Conservation (phyloP, 64 coral and sea anemone species). For the Exaiptasia diaphana region DNA sequence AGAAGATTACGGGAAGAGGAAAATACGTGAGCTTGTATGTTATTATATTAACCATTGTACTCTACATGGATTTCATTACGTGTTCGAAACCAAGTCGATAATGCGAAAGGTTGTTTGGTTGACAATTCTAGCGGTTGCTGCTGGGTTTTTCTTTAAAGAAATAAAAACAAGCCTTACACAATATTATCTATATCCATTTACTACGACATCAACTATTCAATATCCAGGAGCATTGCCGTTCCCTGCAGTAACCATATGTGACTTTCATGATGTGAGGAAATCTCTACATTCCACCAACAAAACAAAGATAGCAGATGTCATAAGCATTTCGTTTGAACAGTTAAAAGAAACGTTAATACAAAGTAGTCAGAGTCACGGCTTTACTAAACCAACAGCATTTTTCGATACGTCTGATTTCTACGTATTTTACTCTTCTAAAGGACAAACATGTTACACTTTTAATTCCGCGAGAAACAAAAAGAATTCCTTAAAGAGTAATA, state of each 20-base stretch:
- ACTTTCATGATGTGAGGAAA: conserved; percentile 66
- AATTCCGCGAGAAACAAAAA: conserved; percentile 43
- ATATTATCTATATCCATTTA: conserved; percentile 76
- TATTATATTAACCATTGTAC: conserved; percentile 71
- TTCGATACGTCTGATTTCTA: conserved; percentile 58
- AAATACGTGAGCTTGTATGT: conserved; percentile 32
- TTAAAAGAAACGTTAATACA: conserved; percentile 48
- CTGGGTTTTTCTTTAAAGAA: conserved; percentile 73
- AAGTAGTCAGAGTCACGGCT: conserved; percentile 40
- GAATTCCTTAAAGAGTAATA: conserved; percentile 18
- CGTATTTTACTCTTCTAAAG: conserved; percentile 65
- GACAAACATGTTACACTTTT: conserved; percentile 78
- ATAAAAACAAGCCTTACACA: conserved; percentile 63
- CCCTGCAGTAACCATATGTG: conserved; percentile 77
- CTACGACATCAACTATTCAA: conserved; percentile 64
- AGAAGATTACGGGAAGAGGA: conserved; percentile 23
- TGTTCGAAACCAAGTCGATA: conserved; percentile 85
- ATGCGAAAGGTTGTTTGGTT: conserved; percentile 65
- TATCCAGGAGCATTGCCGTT: conserved; percentile 49
- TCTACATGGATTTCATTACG: conserved; percentile 77
- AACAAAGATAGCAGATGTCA: neutral
- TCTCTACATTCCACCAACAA: conserved; percentile 1
- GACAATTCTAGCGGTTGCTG: conserved; percentile 44
- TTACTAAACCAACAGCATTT: neutral
- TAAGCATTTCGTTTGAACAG: neutral